Evolutionary conservation across 2,888 invertebrate species (phyloP).

Genomic region (Philhelius pedissequus): DNA sequence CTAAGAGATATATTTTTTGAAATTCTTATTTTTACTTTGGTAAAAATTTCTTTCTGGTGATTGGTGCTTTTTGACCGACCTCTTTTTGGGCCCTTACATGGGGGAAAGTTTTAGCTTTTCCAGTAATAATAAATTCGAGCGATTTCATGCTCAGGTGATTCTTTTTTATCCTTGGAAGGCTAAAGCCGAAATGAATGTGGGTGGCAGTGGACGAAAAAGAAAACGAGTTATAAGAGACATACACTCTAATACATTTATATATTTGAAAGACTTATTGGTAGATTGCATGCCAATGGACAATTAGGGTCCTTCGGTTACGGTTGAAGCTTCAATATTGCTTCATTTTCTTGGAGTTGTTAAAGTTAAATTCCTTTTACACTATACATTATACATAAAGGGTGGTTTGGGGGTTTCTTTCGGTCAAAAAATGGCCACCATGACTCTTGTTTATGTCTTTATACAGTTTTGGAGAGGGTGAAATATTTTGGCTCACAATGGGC

Average conservation of each 20-base stretch:
- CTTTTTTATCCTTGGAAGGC: conserved; percentile 60
- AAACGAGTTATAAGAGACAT: not conserved
- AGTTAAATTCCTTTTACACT: conserved; percentile 51
- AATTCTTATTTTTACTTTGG: conserved; percentile 1
- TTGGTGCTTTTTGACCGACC: conserved; percentile 2
- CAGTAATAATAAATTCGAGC: conserved; percentile 48
- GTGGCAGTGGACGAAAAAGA: conserved; percentile 22
- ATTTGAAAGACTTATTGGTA: conserved; percentile 74
- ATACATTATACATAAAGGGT: not conserved
- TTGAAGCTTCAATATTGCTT: conserved; percentile 64
- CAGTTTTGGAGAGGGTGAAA: not conserved
- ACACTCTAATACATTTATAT: not conserved
- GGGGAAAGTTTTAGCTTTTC: not conserved
- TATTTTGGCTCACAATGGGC: not conserved
- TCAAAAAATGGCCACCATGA: conserved; percentile 61
- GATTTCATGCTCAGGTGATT: conserved; percentile 56
- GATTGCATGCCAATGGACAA: conserved; percentile 76
- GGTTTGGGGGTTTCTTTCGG: conserved; percentile 13
- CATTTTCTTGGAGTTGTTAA: conserved; percentile 54
- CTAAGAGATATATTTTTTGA: not conserved
- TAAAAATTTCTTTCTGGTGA: not conserved
- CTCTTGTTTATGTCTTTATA: conserved; percentile 46
- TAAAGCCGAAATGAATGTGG: conserved; percentile 10
- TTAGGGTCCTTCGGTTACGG: conserved; percentile 69
- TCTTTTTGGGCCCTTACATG: not conserved